Conservation (phyloP, 2,888 invertebrate genomes). For the Latheticus oryzae region DNA sequence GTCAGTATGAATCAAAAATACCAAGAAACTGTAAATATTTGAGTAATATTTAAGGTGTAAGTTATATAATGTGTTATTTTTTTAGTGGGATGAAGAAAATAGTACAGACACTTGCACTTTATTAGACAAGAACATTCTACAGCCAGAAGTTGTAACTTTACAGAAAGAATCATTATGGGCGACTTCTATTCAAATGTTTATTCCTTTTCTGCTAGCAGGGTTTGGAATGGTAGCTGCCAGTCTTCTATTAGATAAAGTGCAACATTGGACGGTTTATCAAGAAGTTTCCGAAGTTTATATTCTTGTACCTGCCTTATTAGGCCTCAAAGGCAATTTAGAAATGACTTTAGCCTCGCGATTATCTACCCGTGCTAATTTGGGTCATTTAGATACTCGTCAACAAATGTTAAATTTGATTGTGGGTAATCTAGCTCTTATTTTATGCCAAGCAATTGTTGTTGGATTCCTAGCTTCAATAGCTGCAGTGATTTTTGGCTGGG, state of each 20-base stretch:
- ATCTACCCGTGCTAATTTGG: slow-evolving; percentile 92
- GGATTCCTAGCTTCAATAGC: slow-evolving; percentile 87
- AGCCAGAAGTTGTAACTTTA: slow-evolving; percentile 44
- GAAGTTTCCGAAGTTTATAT: slow-evolving; percentile 90
- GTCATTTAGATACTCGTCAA: slow-evolving; percentile 77
- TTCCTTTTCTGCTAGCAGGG: slow-evolving; percentile 88
- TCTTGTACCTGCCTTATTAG: slow-evolving; percentile 88
- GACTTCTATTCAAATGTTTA: slow-evolving; percentile 82
- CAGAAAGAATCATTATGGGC: slow-evolving; percentile 67
- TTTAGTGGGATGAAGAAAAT: slow-evolving; percentile 46
- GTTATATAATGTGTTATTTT: no score
- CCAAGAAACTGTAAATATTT: slow-evolving; percentile 33
- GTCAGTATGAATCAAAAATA: slow-evolving; percentile 36
- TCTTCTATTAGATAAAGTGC: slow-evolving; percentile 83
- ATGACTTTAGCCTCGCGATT: slow-evolving; percentile 94
- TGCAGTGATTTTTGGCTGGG: slow-evolving; percentile 86
- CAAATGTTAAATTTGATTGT: slow-evolving; percentile 74
- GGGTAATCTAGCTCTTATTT: slow-evolving; percentile 78
- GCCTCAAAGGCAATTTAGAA: slow-evolving; percentile 93
- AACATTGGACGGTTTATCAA: slow-evolving; percentile 88
- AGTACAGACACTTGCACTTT: slow-evolving; percentile 55
- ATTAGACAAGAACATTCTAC: slow-evolving; percentile 46
- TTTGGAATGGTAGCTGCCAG: slow-evolving; percentile 94
- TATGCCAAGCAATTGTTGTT: slow-evolving; percentile 86
- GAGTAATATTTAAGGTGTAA: slow-evolving; percentile 2